These are phyloP conservation scores for Mus pahari DNA, from an alignment of 2,113 vertebrate species.

Conservation along the genomic window DNA sequence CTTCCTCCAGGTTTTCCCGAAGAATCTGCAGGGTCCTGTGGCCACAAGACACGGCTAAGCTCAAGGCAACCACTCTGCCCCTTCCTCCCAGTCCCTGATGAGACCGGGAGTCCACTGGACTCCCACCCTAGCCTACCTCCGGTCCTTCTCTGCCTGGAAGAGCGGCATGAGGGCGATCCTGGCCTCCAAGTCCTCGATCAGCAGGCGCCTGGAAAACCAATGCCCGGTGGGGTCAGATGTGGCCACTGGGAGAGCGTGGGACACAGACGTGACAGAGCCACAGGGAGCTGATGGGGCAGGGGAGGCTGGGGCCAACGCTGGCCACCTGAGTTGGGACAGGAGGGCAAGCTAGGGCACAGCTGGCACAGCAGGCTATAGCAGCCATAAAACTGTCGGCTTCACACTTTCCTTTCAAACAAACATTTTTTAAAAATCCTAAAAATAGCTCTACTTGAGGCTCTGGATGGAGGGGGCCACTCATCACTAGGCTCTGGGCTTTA, in stretches of 20 bases:
- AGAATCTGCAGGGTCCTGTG: constrained; percentile 89
- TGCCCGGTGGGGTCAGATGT: neutral
- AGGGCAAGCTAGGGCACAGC: neutral
- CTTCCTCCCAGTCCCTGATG: neutral
- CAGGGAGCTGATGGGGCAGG: neutral
- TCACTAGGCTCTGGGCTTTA: neutral
- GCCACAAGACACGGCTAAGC: no score
- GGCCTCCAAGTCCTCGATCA: constrained; percentile 93
- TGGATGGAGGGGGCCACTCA: neutral
- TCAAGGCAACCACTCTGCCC: neutral
- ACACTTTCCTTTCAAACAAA: constrained; percentile 7
- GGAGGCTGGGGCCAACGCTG: neutral
- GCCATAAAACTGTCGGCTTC: constrained; percentile 45
- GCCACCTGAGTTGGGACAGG: no score
- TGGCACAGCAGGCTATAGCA: neutral
- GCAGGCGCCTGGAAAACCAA: constrained; percentile 87
- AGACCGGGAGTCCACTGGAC: neutral
- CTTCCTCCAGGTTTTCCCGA: constrained; percentile 94
- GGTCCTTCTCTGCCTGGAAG: constrained; percentile 92
- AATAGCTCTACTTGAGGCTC: constrained; percentile 34
- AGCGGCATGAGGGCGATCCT: constrained; percentile 93
- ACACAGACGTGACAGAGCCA: neutral
- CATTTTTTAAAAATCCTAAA: constrained; percentile 50
- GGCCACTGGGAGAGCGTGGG: neutral
- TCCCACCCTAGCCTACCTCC: constrained; percentile 85